Evolutionary conservation across 2,797 vertebrate species (phyloP).

Genomic region (Dermochelys coriacea): DNA sequence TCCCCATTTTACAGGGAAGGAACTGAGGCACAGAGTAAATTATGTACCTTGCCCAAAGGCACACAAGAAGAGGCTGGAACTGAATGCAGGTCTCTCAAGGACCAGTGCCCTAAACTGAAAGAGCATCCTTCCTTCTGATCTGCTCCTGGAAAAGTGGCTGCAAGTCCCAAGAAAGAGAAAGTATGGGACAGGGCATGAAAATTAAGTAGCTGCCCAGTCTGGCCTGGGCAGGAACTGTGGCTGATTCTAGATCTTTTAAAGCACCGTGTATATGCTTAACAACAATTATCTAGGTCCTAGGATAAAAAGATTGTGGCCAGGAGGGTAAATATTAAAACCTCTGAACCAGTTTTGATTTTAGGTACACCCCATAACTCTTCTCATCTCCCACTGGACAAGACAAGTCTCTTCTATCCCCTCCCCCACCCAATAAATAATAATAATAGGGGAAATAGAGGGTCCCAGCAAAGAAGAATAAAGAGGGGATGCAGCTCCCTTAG

Average conservation of each 20-base stretch:
- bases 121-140: background rate
- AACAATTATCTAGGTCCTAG: background rate
- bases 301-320: background rate
- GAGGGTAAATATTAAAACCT: background rate
- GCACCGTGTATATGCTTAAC: background rate
- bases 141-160: background rate
- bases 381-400: background rate
- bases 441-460: background rate
- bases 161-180: background rate
- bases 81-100: background rate
- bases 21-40: background rate
- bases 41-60: background rate
- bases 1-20: background rate
- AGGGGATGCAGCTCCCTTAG: background rate
- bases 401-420: rapidly evolving
- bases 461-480: background rate
- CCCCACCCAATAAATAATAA: background rate
- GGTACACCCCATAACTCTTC: background rate
- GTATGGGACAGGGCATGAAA: background rate
- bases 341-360: background rate
- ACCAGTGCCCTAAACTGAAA: background rate
- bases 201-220: background rate
- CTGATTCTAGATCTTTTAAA: background rate
- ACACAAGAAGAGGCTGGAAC: background rate
- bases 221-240: background rate